Percentiles rank a stretch among this genome's conserved stretches.
phyloP scores from a whole-genome alignment of 1,140 invertebrate genomes.

The Drosophila lowei region DNA sequence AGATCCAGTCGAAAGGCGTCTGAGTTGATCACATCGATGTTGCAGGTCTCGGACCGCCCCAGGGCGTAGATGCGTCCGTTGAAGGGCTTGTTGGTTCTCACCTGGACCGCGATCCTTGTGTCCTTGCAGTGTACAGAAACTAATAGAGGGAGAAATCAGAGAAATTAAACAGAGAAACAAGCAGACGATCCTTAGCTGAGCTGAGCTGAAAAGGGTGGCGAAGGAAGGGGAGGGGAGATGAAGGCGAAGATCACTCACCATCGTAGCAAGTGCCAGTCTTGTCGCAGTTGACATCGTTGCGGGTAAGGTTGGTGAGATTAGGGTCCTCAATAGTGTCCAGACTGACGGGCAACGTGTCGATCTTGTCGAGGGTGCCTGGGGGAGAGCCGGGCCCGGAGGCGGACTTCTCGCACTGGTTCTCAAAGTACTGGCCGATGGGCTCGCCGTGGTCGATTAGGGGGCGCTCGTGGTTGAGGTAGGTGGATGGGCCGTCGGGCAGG shows the following conservation, averaged over 20 bases:
- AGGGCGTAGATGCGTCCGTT: slow-evolving; percentile 97
- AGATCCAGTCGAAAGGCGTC: slow-evolving; percentile 95
- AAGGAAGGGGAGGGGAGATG: too few relatives aligned
- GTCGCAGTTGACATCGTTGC: slow-evolving; percentile 94
- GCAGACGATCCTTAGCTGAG: too few relatives aligned
- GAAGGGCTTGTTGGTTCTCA: slow-evolving; percentile 96
- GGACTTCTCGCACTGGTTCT: slow-evolving; percentile 92
- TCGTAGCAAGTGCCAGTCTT: slow-evolving; percentile 97
- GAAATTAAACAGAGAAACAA: too few relatives aligned
- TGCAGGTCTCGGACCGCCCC: slow-evolving; percentile 96
- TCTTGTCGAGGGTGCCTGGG: slow-evolving; percentile 69
- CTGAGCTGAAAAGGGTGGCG: too few relatives aligned
- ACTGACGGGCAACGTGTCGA: slow-evolving; percentile 87
- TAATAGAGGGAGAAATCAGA: slow-evolving; percentile 81
- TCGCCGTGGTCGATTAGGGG: slow-evolving; percentile 96
- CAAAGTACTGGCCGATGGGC: slow-evolving; percentile 93
- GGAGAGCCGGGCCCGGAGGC: slow-evolving; percentile 77
- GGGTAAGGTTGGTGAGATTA: slow-evolving; percentile 88
- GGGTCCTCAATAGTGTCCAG: slow-evolving; percentile 90
- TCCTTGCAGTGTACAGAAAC: slow-evolving; percentile 97
- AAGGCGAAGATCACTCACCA: slow-evolving; percentile 85
- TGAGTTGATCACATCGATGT: slow-evolving; percentile 96
- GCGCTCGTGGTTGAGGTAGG: slow-evolving; percentile 93
- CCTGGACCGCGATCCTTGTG: slow-evolving; percentile 95
- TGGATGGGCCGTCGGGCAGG: slow-evolving; percentile 94